These are phyloP conservation scores for Pelusios castaneus DNA, from an alignment of 2,113 vertebrate genomes.

Conservation along the genomic window DNA sequence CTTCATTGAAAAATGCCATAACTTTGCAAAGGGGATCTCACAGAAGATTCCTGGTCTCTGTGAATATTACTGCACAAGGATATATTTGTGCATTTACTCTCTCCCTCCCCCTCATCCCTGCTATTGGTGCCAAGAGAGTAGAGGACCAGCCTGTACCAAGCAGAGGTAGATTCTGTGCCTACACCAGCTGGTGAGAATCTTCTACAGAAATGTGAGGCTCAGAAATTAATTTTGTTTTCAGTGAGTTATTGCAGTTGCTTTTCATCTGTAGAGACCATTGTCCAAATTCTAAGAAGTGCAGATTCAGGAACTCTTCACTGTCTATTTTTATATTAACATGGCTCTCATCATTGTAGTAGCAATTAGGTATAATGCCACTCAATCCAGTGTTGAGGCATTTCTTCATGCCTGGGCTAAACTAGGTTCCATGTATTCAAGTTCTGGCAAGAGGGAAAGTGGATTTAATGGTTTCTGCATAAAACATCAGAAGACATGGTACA, in stretches of 20 bases:
- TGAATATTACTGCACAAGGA: not conserved
- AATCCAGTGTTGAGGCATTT: not conserved
- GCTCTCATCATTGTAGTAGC: too few relatives aligned
- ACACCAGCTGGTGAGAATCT: not conserved
- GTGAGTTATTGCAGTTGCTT: not conserved
- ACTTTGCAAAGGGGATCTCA: not conserved
- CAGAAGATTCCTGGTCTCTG: not conserved
- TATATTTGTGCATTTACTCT: not conserved
- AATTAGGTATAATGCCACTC: not conserved
- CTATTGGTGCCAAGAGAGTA: accelerated
- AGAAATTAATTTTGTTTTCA: not conserved
- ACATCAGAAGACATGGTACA: not conserved
- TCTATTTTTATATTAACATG: too few relatives aligned
- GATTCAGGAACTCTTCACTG: not conserved
- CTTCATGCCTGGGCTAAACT: not conserved
- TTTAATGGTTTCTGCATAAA: not conserved
- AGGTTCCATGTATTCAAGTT: not conserved
- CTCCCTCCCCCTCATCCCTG: not conserved
- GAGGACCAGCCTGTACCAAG: not conserved
- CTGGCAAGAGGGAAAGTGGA: not conserved
- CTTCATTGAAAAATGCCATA: not conserved
- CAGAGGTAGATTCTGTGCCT: not conserved
- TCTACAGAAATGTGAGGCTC: not conserved
- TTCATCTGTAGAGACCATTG: not conserved
- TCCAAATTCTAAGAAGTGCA: not conserved